These are phyloP conservation scores for Andrena trimmerana DNA, from an alignment of 2,888 invertebrate genomes.

Conservation along the genomic window DNA sequence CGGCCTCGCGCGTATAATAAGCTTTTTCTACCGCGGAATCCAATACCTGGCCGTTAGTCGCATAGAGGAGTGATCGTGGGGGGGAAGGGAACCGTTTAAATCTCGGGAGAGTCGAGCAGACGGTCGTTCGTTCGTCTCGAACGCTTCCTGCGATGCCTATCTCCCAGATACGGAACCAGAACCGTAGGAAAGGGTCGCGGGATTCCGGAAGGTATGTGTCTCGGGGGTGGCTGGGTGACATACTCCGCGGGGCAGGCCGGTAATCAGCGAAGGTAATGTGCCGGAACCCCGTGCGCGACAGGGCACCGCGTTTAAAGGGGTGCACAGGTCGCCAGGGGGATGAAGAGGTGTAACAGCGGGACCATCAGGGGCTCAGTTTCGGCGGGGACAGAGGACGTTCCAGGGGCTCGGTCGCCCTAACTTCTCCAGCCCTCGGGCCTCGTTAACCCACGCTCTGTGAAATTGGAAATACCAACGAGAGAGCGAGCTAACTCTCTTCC, in stretches of 20 bases:
- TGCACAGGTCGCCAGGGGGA: conserved; percentile 33
- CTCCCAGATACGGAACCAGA: conserved; percentile 36
- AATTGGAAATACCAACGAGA: conserved; percentile 84
- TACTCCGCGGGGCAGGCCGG: conserved; percentile 81
- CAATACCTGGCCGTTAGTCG: conserved; percentile 1
- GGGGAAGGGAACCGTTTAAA: conserved; percentile 31
- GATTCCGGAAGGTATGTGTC: conserved; percentile 78
- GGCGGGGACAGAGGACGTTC: conserved; percentile 57
- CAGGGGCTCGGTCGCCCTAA: conserved; percentile 69
- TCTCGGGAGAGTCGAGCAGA: conserved; percentile 40
- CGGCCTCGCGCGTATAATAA: conserved; percentile 32
- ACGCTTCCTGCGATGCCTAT: conserved; percentile 47
- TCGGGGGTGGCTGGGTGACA: conserved; percentile 82
- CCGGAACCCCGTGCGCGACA: conserved; percentile 79
- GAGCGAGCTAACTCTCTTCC: conserved; percentile 40
- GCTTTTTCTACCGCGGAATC: conserved; percentile 34
- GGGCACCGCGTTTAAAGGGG: conserved; percentile 77
- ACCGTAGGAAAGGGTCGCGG: conserved; percentile 55
- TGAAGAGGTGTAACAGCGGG: conserved; percentile 50
- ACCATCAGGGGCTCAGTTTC: conserved; percentile 62
- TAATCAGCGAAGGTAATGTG: conserved; percentile 85
- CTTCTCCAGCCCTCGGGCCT: conserved; percentile 82
- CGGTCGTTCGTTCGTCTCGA: conserved; percentile 46
- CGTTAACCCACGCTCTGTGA: conserved; percentile 85
- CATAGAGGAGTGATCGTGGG: not conserved